Evolutionary conservation across 2,113 vertebrate genomes (phyloP).

Genomic region (Peromyscus leucopus): DNA sequence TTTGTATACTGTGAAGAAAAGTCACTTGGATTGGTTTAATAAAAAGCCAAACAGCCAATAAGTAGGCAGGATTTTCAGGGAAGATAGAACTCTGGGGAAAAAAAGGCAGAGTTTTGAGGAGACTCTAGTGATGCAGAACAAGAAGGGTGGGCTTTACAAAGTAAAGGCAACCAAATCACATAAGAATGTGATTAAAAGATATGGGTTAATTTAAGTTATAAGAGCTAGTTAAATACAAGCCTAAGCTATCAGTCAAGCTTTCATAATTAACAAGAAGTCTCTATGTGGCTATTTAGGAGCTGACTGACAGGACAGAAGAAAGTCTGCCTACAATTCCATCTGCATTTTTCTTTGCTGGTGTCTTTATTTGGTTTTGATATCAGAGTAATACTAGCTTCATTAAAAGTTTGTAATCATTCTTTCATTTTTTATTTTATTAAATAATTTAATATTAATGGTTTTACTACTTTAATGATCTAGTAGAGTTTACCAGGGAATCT

Average conservation of each 20-base stretch:
- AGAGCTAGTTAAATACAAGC: neutral
- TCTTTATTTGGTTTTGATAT: neutral
- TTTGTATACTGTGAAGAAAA: neutral
- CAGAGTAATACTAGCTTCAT: neutral
- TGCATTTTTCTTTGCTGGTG: neutral
- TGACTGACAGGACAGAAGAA: neutral
- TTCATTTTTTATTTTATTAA: neutral
- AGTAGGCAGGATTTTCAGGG: neutral
- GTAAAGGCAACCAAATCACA: neutral
- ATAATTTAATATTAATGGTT: neutral
- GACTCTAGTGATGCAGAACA: neutral
- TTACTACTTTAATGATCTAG: neutral
- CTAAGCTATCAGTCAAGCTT: neutral
- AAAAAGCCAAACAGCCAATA: neutral
- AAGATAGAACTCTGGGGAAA: neutral
- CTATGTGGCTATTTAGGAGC: neutral
- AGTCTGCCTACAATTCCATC: neutral
- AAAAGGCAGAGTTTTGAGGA: neutral
- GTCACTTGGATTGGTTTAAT: neutral
- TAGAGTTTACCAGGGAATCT: neutral
- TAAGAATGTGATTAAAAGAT: neutral
- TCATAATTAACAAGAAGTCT: neutral
- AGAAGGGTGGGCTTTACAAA: neutral
- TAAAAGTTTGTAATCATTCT: neutral
- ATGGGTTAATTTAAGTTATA: neutral